Evolutionary conservation across 2,888 invertebrate species (phyloP).

Genomic region (Orchesellides sinensis): DNA sequence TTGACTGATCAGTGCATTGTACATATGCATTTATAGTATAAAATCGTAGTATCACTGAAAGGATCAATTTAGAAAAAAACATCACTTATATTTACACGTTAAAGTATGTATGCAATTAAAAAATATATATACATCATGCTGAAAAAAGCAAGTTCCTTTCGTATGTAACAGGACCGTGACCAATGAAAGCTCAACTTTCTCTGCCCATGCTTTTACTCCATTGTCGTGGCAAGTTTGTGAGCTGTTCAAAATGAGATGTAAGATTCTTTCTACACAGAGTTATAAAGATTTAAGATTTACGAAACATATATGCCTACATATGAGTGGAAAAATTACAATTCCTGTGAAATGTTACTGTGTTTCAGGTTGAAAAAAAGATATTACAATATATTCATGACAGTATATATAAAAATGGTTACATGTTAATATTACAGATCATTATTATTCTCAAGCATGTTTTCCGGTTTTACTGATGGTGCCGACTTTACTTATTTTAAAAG

Average conservation of each 20-base stretch:
- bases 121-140: too few relatives aligned
- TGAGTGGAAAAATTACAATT: background rate
- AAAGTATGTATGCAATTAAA: too few relatives aligned
- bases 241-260: background rate
- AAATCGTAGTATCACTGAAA: too few relatives aligned
- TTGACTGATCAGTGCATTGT: too few relatives aligned
- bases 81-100: too few relatives aligned
- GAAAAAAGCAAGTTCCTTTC: slow-evolving; percentile 9
- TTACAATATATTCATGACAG: background rate
- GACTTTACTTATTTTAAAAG: background rate
- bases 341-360: background rate
- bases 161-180: slow-evolving; percentile 24
- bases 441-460: background rate
- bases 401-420: background rate
- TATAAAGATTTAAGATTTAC: too few relatives aligned
- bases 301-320: background rate
- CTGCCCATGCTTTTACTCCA: slow-evolving; percentile 14
- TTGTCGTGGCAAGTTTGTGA: slow-evolving; percentile 19
- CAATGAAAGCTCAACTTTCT: slow-evolving; percentile 22
- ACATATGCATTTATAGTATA: too few relatives aligned
- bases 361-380: background rate
- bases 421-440: background rate
- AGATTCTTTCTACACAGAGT: slow-evolving; percentile 41
- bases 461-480: background rate
- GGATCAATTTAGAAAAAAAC: too few relatives aligned